A percentile compares a stretch with the other conserved stretches of the same genome.
Conservation (phyloP, 2,113 vertebrate genomes). For the Stictonetta naevosa region DNA sequence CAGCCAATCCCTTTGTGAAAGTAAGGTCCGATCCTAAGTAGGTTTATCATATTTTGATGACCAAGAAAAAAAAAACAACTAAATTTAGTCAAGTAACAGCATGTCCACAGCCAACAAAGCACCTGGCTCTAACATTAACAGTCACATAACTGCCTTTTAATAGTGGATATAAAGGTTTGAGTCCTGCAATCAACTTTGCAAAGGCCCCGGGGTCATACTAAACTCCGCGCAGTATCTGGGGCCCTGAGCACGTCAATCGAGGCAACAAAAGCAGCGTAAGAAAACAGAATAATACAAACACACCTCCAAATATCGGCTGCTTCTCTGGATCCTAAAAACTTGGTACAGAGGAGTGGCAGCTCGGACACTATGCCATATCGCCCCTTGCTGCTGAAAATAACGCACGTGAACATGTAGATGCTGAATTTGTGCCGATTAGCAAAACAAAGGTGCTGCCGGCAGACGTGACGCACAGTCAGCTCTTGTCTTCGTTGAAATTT, state of each 20-base stretch:
- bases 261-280: background rate
- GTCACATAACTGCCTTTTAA: conserved; percentile 33
- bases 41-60: background rate
- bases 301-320: fast-evolving
- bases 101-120: background rate
- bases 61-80: background rate
- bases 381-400: background rate
- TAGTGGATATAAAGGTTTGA: conserved; percentile 11
- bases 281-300: background rate
- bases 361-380: background rate
- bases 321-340: fast-evolving
- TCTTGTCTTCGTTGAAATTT: background rate
- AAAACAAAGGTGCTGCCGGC: background rate
- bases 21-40: background rate
- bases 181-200: background rate
- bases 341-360: fast-evolving
- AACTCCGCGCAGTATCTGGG: background rate
- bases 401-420: background rate
- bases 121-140: conserved; percentile 26
- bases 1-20: background rate
- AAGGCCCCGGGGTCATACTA: background rate
- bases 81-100: background rate
- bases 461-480: background rate
- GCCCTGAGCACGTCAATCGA: fast-evolving
- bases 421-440: background rate